phyloP scores from a whole-genome alignment of 2,113 vertebrate genomes.

The Petromus typicus region DNA sequence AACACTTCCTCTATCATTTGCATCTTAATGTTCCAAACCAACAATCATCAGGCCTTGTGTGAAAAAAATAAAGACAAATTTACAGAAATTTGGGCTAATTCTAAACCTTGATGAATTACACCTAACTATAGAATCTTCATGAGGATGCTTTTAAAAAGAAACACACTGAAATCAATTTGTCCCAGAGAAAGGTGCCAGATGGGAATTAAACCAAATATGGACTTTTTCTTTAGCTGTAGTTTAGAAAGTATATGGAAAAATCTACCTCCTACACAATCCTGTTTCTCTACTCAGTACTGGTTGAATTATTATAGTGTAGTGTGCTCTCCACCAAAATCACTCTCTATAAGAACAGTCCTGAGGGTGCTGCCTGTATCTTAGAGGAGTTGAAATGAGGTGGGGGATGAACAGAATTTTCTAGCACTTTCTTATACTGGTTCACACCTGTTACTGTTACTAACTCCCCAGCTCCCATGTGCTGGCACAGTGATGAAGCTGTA shows the following conservation, averaged over 20 bases:
- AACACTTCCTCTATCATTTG: slow-evolving; percentile 85
- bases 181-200: slow-evolving; percentile 18
- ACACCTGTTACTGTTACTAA: neutral
- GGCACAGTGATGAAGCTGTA: neutral
- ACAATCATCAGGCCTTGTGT: slow-evolving; percentile 86
- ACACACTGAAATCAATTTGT: slow-evolving; percentile 70
- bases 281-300: neutral
- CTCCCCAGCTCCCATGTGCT: neutral
- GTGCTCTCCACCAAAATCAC: neutral
- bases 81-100: slow-evolving; percentile 83
- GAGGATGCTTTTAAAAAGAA: slow-evolving; percentile 58
- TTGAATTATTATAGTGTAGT: neutral
- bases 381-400: no score
- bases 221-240: slow-evolving; percentile 29
- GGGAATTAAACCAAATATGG: slow-evolving; percentile 27
- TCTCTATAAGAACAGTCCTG: neutral
- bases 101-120: slow-evolving; percentile 83
- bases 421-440: neutral
- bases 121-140: slow-evolving; percentile 74
- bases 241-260: neutral
- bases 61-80: slow-evolving; percentile 81
- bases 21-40: slow-evolving; percentile 88
- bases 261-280: neutral
- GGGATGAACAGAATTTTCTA: neutral
- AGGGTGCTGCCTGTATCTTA: neutral